A percentile compares a stretch with the other conserved stretches of the same genome.
These are phyloP conservation scores for Cygnus atratus DNA, from an alignment of 2,113 vertebrate genomes.

Conservation along the genomic window DNA sequence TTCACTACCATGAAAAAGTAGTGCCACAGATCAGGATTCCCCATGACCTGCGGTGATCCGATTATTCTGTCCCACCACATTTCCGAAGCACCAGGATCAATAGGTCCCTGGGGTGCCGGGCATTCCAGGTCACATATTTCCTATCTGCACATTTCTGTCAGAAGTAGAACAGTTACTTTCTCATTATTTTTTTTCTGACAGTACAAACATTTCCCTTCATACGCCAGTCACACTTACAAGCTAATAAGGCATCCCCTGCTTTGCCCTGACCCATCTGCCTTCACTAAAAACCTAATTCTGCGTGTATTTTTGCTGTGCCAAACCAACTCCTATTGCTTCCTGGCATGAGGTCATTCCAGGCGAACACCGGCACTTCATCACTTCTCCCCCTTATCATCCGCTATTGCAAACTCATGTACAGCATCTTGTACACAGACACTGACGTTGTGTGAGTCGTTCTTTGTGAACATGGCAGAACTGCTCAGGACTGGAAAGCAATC, in stretches of 20 bases:
- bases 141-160: not conserved
- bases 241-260: not conserved
- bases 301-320: not conserved
- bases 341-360: slow-evolving; percentile 17
- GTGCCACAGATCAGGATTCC: not conserved
- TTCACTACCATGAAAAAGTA: not conserved
- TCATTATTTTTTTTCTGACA: not conserved
- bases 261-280: not conserved
- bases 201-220: not conserved
- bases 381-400: slow-evolving; percentile 4
- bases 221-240: not conserved
- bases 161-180: not conserved
- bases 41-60: not conserved
- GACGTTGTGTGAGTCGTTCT: not conserved
- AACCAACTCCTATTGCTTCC: not conserved
- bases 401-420: not conserved
- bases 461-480: not conserved
- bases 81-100: not conserved
- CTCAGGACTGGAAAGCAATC: not conserved
- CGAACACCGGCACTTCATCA: not conserved
- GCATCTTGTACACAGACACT: not conserved
- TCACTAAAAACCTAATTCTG: not conserved
- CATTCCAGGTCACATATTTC: not conserved
- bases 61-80: not conserved
- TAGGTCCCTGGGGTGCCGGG: not conserved